Base-by-base conservation (phyloP, 23 tunicate genomes). In the Trididemnum miniatum region DNA sequence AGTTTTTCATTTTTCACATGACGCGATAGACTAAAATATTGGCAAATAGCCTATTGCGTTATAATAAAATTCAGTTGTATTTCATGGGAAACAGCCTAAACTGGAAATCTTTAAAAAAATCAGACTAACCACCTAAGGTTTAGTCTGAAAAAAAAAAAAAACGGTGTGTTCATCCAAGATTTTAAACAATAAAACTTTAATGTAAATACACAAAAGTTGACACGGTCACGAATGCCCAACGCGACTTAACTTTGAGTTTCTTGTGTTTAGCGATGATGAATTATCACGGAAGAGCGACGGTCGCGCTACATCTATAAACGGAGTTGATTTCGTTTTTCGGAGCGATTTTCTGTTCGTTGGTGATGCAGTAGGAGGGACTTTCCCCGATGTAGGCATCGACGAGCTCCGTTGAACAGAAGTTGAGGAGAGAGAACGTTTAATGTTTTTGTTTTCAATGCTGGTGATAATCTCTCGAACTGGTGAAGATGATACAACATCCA, bases 351-450 rank as follows among this genome's bases (percentile, higher is more conserved):
- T 37, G 9, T 7, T 12, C 12, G 20, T 31, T 7, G 75, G 32
- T 5, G 37, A 3, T 12, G 75, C 9, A 2, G 7, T 12, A 9
- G 67, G 29, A n/a, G 67, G 20, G 27, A 4, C 9, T 7, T 44
- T 44, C 12, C 25, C 38, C 9, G 75, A 67, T 24, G 76, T 24
- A 15, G 86, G 86, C 59, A 82, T 76, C n/a, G 86, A 82, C 1
- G 86, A 82, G 31, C 86, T 82, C 1, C 86, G 66, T 15, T 82
- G 86, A 27, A 82, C 79, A n/a, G 37, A 35, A 20, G 60, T 20
- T 25, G 67, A 62, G 26, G 29, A 20, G 15, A 25, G 22, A 62
- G 67, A 5, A 44, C 54, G 54, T 44, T 44, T 44, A 5, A 25
- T n/a, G 38, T 23, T 20, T 29, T 81, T 81, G 44, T 35, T 62